phyloP scores from a whole-genome alignment of 2,888 invertebrate genomes.

The Hypena proboscidalis region DNA sequence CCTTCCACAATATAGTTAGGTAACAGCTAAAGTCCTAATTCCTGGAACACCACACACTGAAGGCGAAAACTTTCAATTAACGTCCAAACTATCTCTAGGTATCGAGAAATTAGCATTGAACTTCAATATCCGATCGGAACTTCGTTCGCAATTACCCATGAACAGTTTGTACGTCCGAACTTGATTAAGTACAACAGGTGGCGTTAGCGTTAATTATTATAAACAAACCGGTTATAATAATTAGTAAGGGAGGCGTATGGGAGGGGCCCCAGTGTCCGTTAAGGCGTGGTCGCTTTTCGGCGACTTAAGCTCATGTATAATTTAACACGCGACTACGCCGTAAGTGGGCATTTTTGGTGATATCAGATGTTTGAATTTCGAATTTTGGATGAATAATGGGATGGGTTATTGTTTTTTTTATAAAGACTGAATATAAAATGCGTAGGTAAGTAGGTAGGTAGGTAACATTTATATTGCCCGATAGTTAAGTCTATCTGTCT shows the following conservation, averaged over 20 bases:
- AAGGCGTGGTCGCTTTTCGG: conserved; percentile 65
- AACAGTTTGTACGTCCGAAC: conserved; percentile 42
- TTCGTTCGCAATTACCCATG: conserved; percentile 46
- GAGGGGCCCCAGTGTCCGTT: conserved; percentile 60
- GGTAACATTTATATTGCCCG: too few relatives aligned
- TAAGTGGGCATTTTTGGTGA: conserved; percentile 49
- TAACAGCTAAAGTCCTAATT: background rate
- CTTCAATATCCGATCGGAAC: conserved; percentile 38
- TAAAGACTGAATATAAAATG: too few relatives aligned
- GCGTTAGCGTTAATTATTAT: conserved; percentile 76
- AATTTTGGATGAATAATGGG: conserved; percentile 13
- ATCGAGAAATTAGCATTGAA: conserved; percentile 33
- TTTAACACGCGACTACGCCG: conserved; percentile 54
- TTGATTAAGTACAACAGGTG: conserved; percentile 69
- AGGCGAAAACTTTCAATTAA: conserved; percentile 2
- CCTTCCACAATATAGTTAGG: background rate
- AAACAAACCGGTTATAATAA: conserved; percentile 82
- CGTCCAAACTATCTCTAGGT: conserved; percentile 2
- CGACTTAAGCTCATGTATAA: conserved; percentile 61
- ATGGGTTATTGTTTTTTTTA: background rate
- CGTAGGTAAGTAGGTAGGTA: too few relatives aligned
- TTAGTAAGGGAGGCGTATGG: conserved; percentile 79
- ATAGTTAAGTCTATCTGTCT: too few relatives aligned
- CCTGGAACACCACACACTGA: background rate
- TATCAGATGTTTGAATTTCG: conserved; percentile 35